phyloP scores from a whole-genome alignment of 92 coral and sea anemone species.

The Epizoanthus rinbou region DNA sequence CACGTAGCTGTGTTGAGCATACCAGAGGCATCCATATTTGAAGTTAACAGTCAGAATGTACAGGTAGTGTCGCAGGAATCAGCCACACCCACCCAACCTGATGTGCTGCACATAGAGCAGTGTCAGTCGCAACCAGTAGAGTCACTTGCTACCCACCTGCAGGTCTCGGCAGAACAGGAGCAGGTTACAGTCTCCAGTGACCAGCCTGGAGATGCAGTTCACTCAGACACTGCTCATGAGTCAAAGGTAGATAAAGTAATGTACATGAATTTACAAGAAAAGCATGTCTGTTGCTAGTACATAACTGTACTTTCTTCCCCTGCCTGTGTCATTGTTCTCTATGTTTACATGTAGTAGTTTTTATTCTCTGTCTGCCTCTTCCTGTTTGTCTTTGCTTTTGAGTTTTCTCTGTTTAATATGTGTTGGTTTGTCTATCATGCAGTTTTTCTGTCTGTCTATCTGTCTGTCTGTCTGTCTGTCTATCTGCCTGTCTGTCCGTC shows the following conservation, averaged over 20 bases:
- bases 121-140: constrained; percentile 9
- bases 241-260: constrained; percentile 28
- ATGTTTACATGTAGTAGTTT: too few species aligned
- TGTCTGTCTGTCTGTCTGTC: too few species aligned
- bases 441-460: neutral
- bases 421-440: neutral
- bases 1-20: constrained; percentile 66
- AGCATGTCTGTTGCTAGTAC: too few species aligned
- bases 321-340: neutral
- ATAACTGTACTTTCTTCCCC: too few species aligned
- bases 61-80: constrained; percentile 16
- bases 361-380: too few species aligned
- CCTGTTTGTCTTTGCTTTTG: neutral
- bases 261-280: too few species aligned
- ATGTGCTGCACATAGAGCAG: constrained; percentile 33
- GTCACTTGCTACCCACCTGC: constrained; percentile 10
- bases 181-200: neutral
- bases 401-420: too few species aligned
- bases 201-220: neutral
- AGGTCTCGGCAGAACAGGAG: constrained; percentile 22
- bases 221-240: constrained; percentile 13
- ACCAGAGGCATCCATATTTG: constrained; percentile 63
- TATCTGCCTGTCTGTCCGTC: too few species aligned
- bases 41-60: constrained; percentile 37
- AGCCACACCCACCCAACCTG: constrained; percentile 26